A percentile compares a stretch with the other conserved stretches of the same genome.
phyloP scores from a whole-genome alignment of 2,888 invertebrate genomes.

The Arenicola marina region DNA sequence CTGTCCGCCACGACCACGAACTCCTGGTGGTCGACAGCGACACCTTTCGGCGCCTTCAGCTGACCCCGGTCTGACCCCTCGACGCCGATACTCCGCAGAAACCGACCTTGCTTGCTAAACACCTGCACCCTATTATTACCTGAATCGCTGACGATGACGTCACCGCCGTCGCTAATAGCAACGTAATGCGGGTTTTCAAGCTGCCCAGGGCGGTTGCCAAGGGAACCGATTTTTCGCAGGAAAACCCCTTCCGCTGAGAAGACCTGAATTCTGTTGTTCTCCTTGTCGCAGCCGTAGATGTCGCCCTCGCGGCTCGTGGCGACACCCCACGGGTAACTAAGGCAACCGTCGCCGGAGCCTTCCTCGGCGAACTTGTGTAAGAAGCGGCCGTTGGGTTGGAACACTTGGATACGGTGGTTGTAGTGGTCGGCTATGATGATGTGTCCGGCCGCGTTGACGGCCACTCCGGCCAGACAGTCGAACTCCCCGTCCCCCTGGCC shows the following conservation, averaged over 20 bases:
- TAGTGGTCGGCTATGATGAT: slow-evolving; percentile 97
- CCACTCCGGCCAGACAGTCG: slow-evolving; percentile 95
- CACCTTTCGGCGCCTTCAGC: slow-evolving; percentile 97
- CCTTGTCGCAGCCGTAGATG: slow-evolving; percentile 98
- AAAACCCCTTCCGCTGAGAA: slow-evolving; percentile 88
- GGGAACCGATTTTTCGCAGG: slow-evolving; percentile 93
- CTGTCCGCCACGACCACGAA: slow-evolving; percentile 98
- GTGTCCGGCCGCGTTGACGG: slow-evolving; percentile 94
- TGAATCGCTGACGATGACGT: slow-evolving; percentile 95
- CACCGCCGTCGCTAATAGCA: slow-evolving; percentile 87
- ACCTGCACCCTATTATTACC: slow-evolving; percentile 97
- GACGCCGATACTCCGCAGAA: slow-evolving; percentile 86
- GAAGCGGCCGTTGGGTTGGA: slow-evolving; percentile 92
- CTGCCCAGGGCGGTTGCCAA: slow-evolving; percentile 87
- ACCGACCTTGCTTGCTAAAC: slow-evolving; percentile 68
- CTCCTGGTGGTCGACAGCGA: slow-evolving; percentile 97
- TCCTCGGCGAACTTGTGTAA: slow-evolving; percentile 91
- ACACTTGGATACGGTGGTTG: slow-evolving; percentile 85
- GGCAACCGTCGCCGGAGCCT: slow-evolving; percentile 90
- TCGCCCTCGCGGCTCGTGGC: slow-evolving; percentile 96
- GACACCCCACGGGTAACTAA: slow-evolving; percentile 99
- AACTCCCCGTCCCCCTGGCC: slow-evolving; percentile 96
- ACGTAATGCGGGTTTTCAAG: slow-evolving; percentile 98
- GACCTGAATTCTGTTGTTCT: slow-evolving; percentile 94
- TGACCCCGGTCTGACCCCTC: slow-evolving; percentile 95